Conservation (phyloP, 2,797 vertebrate genomes). For the Vultur gryphus region DNA sequence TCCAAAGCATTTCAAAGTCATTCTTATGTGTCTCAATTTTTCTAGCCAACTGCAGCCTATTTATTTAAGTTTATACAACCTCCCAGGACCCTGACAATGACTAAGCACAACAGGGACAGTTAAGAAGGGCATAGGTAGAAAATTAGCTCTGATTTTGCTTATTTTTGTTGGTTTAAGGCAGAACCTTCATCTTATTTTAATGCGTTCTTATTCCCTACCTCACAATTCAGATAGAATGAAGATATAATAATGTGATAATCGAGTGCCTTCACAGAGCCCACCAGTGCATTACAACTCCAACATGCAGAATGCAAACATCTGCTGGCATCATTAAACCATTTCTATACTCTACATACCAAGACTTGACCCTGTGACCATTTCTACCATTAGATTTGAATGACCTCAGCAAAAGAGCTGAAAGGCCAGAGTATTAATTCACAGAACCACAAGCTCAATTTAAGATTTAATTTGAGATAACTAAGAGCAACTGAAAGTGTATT, state of each 20-base stretch:
- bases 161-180: constrained; percentile 29
- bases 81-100: constrained; percentile 45
- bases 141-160: constrained; percentile 34
- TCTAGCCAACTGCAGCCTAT: constrained; percentile 17
- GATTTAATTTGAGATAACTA: constrained; percentile 86
- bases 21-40: background rate
- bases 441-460: constrained; percentile 82
- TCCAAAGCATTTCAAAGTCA: constrained; percentile 34
- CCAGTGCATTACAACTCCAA: constrained; percentile 40
- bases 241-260: constrained; percentile 43
- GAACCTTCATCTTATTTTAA: constrained; percentile 24
- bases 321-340: constrained; percentile 75
- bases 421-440: constrained; percentile 79
- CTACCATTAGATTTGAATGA: constrained; percentile 79
- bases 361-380: constrained; percentile 76
- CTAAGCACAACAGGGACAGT: constrained; percentile 47
- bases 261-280: constrained; percentile 47
- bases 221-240: constrained; percentile 21
- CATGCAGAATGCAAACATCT: constrained; percentile 72
- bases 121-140: constrained; percentile 36
- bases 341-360: constrained; percentile 71
- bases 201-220: background rate
- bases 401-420: constrained; percentile 79
- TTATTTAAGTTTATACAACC: constrained; percentile 49
- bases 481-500: constrained; percentile 78